Conservation (phyloP, 1,140 invertebrate species). For the Tyrophagus putrescentiae region DNA sequence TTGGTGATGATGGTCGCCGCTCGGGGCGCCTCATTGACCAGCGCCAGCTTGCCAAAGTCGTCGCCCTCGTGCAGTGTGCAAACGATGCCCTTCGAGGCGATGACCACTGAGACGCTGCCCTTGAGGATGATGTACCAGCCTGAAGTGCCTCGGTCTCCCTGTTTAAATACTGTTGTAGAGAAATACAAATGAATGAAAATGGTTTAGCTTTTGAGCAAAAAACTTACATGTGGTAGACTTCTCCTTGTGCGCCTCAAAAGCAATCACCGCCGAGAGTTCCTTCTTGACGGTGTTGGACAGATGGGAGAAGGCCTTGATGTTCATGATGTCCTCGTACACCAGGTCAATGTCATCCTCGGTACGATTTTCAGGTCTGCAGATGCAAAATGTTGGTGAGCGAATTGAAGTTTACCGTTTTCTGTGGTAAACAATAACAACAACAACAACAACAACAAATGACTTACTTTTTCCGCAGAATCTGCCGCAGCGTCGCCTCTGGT, state of each 20-base stretch:
- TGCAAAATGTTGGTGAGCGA: slow-evolving; percentile 19
- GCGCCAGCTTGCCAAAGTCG: slow-evolving; percentile 71
- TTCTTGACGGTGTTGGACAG: slow-evolving; percentile 66
- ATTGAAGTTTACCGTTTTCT: slow-evolving; percentile 18
- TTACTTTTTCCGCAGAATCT: slow-evolving; percentile 66
- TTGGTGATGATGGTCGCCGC: slow-evolving; percentile 66
- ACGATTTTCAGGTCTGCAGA: slow-evolving; percentile 49
- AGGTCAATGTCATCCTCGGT: slow-evolving; percentile 62
- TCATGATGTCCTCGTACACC: slow-evolving; percentile 67
- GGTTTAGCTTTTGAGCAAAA: neutral
- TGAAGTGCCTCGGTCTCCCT: slow-evolving; percentile 72
- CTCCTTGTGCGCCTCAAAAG: slow-evolving; percentile 65
- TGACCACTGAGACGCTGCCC: slow-evolving; percentile 69
- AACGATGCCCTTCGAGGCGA: slow-evolving; percentile 69
- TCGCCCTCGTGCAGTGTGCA: slow-evolving; percentile 67
- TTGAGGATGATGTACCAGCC: slow-evolving; percentile 74
- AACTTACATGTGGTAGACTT: slow-evolving; percentile 59
- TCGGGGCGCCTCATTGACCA: slow-evolving; percentile 70
- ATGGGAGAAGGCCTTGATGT: slow-evolving; percentile 64
- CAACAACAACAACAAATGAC: slow-evolving; percentile 29
- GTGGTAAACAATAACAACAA: slow-evolving; percentile 20
- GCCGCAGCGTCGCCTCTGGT: slow-evolving; percentile 56
- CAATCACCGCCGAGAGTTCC: slow-evolving; percentile 59
- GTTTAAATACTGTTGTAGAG: slow-evolving; percentile 69
- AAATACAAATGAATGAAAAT: slow-evolving; percentile 27